Evolutionary conservation across 92 coral and sea anemone species (phyloP).

Genomic region (Zoanthus gigantus): DNA sequence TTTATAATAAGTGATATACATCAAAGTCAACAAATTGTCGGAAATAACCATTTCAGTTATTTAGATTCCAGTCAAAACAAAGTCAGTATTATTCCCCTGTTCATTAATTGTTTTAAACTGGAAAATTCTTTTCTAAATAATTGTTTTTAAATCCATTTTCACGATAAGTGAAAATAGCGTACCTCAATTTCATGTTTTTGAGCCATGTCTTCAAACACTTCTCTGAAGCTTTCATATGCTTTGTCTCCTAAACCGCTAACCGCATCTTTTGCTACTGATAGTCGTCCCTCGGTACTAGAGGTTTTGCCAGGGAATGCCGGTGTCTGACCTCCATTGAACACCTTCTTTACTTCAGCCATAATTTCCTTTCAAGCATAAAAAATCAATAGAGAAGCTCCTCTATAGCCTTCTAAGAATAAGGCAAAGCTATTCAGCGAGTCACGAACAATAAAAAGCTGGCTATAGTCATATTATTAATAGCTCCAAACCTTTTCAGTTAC

Average conservation of each 20-base stretch:
- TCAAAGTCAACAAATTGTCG: too few species aligned
- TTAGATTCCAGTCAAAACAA: constrained; percentile 24
- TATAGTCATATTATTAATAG: background rate
- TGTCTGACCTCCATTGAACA: background rate
- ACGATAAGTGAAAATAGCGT: background rate
- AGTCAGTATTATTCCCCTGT: background rate
- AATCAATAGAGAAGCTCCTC: background rate
- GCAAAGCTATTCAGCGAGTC: too few species aligned
- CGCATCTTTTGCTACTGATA: constrained; percentile 64
- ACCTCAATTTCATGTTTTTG: constrained; percentile 68
- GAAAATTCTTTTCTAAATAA: background rate
- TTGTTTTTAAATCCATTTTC: background rate
- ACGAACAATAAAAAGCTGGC: too few species aligned
- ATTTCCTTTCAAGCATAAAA: background rate
- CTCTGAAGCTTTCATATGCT: constrained; percentile 64
- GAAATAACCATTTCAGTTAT: background rate
- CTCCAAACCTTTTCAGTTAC: background rate
- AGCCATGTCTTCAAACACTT: constrained; percentile 67
- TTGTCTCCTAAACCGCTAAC: constrained; percentile 69
- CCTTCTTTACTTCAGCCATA: background rate
- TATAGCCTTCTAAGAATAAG: background rate
- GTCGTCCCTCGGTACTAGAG: constrained; percentile 41
- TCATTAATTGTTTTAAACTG: background rate
- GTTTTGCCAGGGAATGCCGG: background rate
- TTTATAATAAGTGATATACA: too few species aligned